Conservation (phyloP, 2,797 vertebrate species). For the Ataeniobius toweri region DNA sequence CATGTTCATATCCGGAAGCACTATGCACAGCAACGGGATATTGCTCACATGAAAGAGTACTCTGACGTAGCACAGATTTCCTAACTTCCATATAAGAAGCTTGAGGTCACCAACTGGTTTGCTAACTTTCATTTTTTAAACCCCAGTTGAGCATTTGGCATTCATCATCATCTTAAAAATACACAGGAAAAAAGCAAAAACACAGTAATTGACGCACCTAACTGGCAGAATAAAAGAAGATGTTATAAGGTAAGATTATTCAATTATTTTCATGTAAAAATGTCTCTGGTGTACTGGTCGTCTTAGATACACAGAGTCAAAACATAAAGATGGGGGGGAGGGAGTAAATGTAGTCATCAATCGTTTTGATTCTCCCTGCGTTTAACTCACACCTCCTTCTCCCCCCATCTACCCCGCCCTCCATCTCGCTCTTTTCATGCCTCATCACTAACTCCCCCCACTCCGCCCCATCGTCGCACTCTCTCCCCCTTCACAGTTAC, state of each 20-base stretch:
- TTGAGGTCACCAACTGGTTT: not conserved
- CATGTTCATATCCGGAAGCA: not conserved
- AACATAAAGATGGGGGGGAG: slow-evolving; percentile 12
- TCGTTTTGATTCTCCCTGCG: slow-evolving; percentile 62
- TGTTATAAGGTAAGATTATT: slow-evolving; percentile 15
- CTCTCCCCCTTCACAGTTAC: slow-evolving; percentile 38
- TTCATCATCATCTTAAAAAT: not conserved
- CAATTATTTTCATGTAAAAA: slow-evolving; percentile 16
- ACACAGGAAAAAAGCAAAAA: not conserved
- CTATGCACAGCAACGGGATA: not conserved
- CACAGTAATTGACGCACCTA: not conserved
- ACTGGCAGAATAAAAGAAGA: slow-evolving; percentile 36
- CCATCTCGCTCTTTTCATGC: slow-evolving; percentile 58
- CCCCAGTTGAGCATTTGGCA: not conserved
- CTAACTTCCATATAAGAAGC: not conserved
- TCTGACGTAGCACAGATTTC: not conserved
- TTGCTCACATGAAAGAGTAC: not conserved
- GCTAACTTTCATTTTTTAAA: not conserved
- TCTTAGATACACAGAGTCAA: slow-evolving; percentile 17
- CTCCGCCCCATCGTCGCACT: slow-evolving; percentile 21
- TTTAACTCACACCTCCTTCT: slow-evolving; percentile 53
- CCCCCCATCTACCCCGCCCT: slow-evolving; percentile 16
- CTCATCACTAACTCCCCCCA: slow-evolving; percentile 44
- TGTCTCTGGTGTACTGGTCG: not conserved
- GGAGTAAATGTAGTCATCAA: slow-evolving; percentile 50